Evolutionary conservation across 2,113 vertebrate genomes (phyloP), one percentile per base, ranked within the genome.

Genomic region (Pachypanchax playfairii): DNA sequence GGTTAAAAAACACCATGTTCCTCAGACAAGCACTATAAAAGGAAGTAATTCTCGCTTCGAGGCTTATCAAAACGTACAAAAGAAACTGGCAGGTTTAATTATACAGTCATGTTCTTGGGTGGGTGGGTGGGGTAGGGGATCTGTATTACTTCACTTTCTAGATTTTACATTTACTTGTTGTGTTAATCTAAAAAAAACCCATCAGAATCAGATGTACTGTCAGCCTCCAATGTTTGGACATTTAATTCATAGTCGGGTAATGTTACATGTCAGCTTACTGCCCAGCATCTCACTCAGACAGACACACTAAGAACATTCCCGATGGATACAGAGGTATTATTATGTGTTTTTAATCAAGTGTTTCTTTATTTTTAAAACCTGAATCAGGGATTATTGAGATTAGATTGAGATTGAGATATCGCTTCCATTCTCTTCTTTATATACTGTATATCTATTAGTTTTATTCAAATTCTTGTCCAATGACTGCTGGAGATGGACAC

Each of bases 241-340:
- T 43, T 44, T n/a, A 22, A 66, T 26, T 84, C 72, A 26, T 80
- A 52, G 52, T 29, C 54, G 50, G 26, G 54, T 62, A 72, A 79
- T 82, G 70, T 36, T 77, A 73, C 72, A 68, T 73, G 65, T 84
- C 83, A 86, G 74, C 60, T 66, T 20, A 18, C 59, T 47, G 68
- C 36, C 43, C 52, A 41, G 49, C 6, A 55, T 58, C 48, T 75
- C 50, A 25, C 50, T 75, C 43, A 83, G 70, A 80, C 63, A 69
- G 75, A 65, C n/a, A n/a, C n/a, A n/a, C n/a, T n/a, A n/a, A n/a
- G n/a, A n/a, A 73, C 56, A 70, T 68, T 52, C 39, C 47, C 64
- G 66, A 83, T 63, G 52, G 58, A 66, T 52, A 65, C 63, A 44
- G 18, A 22, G 21, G 18, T 58, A 1, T 28, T 35, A 10, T 21